phyloP scores from a whole-genome alignment of 2,113 vertebrate species.

The Daboia siamensis region DNA sequence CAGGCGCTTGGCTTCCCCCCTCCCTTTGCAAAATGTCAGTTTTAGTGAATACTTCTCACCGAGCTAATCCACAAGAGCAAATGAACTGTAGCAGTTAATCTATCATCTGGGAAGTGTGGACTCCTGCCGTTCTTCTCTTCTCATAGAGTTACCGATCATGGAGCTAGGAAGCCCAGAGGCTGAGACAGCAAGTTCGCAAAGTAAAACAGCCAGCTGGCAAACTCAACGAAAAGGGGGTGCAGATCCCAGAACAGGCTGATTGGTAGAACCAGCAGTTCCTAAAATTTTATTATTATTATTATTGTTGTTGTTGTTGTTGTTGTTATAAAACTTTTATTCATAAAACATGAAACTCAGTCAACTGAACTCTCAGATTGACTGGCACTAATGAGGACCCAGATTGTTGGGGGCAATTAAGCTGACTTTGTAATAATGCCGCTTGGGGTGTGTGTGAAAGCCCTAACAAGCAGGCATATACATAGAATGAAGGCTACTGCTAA shows the following conservation, averaged over 20 bases:
- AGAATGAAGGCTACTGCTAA: too few species aligned
- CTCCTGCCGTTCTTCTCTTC: not conserved
- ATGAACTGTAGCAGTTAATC: not conserved
- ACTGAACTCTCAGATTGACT: too few species aligned
- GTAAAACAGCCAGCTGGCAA: not conserved
- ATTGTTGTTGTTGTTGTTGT: too few species aligned
- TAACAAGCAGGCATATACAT: too few species aligned
- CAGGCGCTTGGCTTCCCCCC: not conserved
- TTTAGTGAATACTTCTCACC: not conserved
- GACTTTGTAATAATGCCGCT: too few species aligned
- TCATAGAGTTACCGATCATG: not conserved
- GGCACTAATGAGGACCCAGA: too few species aligned
- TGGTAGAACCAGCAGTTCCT: not conserved
- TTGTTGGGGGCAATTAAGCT: too few species aligned
- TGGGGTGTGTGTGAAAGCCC: too few species aligned
- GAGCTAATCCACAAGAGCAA: not conserved
- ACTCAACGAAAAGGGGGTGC: not conserved
- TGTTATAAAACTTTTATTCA: too few species aligned
- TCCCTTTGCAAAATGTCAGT: not conserved
- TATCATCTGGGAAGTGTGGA: not conserved
- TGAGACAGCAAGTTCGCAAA: not conserved
- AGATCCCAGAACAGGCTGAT: not conserved
- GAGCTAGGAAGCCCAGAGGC: not conserved
- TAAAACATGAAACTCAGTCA: too few species aligned
- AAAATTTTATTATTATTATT: too few species aligned